These are phyloP conservation scores for Cryptomyrus ogoouensis DNA, from an alignment of 2,113 vertebrate species.

Conservation along the genomic window DNA sequence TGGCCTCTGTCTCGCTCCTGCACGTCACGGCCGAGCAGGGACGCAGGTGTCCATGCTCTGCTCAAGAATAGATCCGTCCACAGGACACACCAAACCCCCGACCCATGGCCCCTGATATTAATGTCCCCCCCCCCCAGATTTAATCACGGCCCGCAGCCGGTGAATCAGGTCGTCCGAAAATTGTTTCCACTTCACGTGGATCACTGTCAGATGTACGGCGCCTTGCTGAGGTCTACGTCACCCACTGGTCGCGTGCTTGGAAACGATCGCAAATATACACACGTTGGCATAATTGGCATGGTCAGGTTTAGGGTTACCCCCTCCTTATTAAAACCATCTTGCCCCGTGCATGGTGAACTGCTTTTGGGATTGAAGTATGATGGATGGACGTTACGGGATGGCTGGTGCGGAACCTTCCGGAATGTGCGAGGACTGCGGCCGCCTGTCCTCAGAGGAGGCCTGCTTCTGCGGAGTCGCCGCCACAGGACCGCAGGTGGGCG, in stretches of 20 bases:
- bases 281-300: neutral
- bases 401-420: neutral
- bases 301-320: neutral
- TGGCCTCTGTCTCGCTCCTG: slow-evolving; percentile 60
- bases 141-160: slow-evolving; percentile 56
- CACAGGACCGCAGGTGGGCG: neutral
- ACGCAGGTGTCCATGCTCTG: slow-evolving; percentile 58
- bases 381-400: neutral
- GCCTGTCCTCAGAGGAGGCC: neutral
- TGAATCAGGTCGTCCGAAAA: slow-evolving; percentile 63
- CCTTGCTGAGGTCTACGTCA: neutral
- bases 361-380: neutral
- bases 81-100: slow-evolving; percentile 68
- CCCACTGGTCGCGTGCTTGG: neutral
- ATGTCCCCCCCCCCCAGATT: slow-evolving; percentile 65
- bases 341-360: neutral
- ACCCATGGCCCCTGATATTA: slow-evolving; percentile 20
- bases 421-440: neutral
- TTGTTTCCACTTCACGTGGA: slow-evolving; percentile 54
- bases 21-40: slow-evolving; percentile 60
- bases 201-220: neutral
- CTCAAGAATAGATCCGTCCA: slow-evolving; percentile 73
- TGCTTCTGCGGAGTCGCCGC: neutral
- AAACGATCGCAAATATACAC: neutral
- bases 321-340: neutral